Conservation (phyloP, 1,140 invertebrate species). For the Gerris buenoi region DNA sequence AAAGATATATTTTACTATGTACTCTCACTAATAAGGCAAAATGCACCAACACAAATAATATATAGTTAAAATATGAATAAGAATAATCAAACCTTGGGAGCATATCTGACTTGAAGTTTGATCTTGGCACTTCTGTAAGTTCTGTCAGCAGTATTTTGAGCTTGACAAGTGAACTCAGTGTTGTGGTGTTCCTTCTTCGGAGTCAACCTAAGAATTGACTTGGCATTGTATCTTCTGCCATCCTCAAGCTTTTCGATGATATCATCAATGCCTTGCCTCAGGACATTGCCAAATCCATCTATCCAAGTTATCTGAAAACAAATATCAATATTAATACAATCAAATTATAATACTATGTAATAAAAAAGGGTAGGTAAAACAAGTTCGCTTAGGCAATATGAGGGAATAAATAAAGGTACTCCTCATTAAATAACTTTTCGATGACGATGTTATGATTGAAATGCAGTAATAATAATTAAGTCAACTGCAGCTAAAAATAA, state of each 20-base stretch:
- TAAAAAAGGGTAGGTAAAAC: no score
- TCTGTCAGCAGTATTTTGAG: slow-evolving; percentile 69
- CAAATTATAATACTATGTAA: no score
- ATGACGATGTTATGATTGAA: no score
- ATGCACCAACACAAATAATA: no score
- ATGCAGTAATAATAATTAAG: no score
- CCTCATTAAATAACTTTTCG: no score
- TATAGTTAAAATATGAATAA: neutral
- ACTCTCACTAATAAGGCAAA: no score
- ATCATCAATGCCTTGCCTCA: slow-evolving; percentile 57
- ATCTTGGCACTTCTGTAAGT: slow-evolving; percentile 63
- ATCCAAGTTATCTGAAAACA: slow-evolving; percentile 73
- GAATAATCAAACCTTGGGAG: slow-evolving; percentile 50
- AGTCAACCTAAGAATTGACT: slow-evolving; percentile 65
- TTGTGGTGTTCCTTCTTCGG: slow-evolving; percentile 77
- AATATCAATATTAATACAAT: slow-evolving; percentile 21
- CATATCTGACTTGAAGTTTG: slow-evolving; percentile 67
- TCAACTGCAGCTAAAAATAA: no score
- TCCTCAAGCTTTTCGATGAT: slow-evolving; percentile 56
- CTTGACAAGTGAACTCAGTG: slow-evolving; percentile 78
- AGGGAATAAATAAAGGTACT: no score
- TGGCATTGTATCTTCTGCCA: slow-evolving; percentile 62
- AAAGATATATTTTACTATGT: no score
- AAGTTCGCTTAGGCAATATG: no score
- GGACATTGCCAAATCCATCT: slow-evolving; percentile 56